phyloP scores from a whole-genome alignment of 2,113 vertebrate species.

The Sinocyclocheilus grahami region DNA sequence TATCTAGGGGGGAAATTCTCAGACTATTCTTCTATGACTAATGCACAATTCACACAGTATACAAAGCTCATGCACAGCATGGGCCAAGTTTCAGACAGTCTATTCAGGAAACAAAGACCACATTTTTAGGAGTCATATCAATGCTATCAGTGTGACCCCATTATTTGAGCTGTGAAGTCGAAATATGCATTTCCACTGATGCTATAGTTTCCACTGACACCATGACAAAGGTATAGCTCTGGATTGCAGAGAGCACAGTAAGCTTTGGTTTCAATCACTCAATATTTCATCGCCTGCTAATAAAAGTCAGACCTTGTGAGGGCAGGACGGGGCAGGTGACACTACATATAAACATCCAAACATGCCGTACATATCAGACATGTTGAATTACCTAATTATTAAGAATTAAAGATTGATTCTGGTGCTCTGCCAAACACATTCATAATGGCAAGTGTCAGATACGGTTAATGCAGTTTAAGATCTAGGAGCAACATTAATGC shows the following conservation, averaged over 20 bases:
- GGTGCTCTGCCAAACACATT: not conserved
- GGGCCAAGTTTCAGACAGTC: not conserved
- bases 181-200: slow-evolving; percentile 32
- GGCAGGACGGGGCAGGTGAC: slow-evolving; percentile 21
- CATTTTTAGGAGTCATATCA: not conserved
- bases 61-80: slow-evolving; percentile 22
- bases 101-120: not conserved
- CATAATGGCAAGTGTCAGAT: not conserved
- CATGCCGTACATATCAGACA: not conserved
- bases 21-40: slow-evolving; percentile 12
- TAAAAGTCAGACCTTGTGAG: slow-evolving; percentile 40
- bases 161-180: not conserved
- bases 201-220: slow-evolving; percentile 26
- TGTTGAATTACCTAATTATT: not conserved
- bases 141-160: slow-evolving; percentile 13
- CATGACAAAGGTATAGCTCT: slow-evolving; percentile 31
- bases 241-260: slow-evolving; percentile 1
- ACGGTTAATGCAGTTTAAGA: not conserved
- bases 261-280: slow-evolving; percentile 41
- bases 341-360: not conserved
- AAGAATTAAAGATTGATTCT: not conserved
- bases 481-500: not conserved
- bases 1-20: not conserved
- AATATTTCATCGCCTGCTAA: slow-evolving; percentile 38
- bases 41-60: not conserved